Conservation (phyloP, 2,797 vertebrate species). For the Hydrocynus forskahlii region DNA sequence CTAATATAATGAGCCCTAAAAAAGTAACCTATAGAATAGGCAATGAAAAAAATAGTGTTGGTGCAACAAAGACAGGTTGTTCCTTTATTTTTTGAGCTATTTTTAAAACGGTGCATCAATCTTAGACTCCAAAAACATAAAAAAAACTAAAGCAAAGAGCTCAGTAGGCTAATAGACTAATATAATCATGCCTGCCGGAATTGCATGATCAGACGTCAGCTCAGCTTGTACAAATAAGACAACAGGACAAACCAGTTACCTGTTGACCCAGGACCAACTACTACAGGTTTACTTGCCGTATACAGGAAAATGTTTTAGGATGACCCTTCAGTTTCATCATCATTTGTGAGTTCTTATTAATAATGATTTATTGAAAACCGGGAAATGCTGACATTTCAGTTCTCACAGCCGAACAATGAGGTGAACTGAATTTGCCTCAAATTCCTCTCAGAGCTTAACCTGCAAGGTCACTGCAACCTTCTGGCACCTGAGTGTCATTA, state of each 20-base stretch:
- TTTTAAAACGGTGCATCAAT: no score
- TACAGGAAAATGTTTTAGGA: neutral
- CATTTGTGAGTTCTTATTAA: neutral
- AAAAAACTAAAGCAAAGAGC: neutral
- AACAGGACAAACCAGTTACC: neutral
- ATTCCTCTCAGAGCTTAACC: conserved; percentile 44
- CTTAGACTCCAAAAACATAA: no score
- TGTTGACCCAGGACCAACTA: neutral
- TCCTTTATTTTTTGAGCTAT: no score
- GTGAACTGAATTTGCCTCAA: conserved; percentile 40
- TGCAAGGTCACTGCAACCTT: conserved; percentile 43
- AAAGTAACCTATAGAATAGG: neutral
- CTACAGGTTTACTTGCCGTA: neutral
- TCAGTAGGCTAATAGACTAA: no score
- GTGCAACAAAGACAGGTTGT: no score
- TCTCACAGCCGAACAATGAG: conserved; percentile 41
- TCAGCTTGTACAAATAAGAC: neutral
- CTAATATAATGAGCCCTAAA: neutral
- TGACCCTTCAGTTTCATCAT: neutral
- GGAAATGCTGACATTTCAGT: neutral
- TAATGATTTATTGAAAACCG: conserved; percentile 30
- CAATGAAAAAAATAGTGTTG: no score
- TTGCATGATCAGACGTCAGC: no score
- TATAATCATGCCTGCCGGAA: no score
- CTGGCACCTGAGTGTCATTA: conserved; percentile 15